Percentiles rank a stretch among this genome's conserved stretches.
Conservation (phyloP, 2,797 vertebrate genomes). For the Hypotaenidia philippensis region DNA sequence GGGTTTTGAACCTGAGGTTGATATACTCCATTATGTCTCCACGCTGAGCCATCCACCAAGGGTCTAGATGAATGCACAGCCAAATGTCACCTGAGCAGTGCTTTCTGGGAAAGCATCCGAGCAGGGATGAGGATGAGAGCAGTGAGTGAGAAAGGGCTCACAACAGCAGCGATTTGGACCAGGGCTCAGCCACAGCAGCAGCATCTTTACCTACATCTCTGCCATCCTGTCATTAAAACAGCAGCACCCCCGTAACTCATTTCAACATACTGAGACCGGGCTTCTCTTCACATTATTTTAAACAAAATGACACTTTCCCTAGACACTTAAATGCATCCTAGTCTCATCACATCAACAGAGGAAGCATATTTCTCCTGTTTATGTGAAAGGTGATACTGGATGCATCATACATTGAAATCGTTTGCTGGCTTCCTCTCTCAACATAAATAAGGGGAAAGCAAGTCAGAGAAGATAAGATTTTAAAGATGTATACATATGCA, state of each 20-base stretch:
- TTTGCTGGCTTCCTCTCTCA: slow-evolving; percentile 26
- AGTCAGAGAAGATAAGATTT: slow-evolving; percentile 34
- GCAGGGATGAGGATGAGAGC: not conserved
- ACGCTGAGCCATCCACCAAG: not conserved
- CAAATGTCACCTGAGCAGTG: not conserved
- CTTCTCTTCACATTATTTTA: slow-evolving; percentile 41
- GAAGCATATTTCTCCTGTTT: slow-evolving; percentile 58
- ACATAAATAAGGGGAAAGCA: slow-evolving; percentile 37
- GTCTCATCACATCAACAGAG: slow-evolving; percentile 36
- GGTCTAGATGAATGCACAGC: not conserved
- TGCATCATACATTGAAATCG: not conserved
- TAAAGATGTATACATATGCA: slow-evolving; percentile 31
- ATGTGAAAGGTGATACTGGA: slow-evolving; percentile 65
- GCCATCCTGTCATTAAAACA: not conserved
- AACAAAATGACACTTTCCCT: slow-evolving; percentile 48
- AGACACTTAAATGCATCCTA: slow-evolving; percentile 45
- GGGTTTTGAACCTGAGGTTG: slow-evolving; percentile 18
- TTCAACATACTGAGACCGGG: not conserved
- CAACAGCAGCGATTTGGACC: accelerated
- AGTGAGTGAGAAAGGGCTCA: not conserved
- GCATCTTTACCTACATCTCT: not conserved
- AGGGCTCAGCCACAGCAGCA: not conserved
- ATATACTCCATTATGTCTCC: not conserved
- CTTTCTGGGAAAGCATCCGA: not conserved
- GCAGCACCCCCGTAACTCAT: slow-evolving; percentile 15